A percentile compares a stretch with the other conserved stretches of the same genome.
Evolutionary conservation across 1,140 invertebrate genomes (phyloP).

Genomic region (Drosophila sechellia): DNA sequence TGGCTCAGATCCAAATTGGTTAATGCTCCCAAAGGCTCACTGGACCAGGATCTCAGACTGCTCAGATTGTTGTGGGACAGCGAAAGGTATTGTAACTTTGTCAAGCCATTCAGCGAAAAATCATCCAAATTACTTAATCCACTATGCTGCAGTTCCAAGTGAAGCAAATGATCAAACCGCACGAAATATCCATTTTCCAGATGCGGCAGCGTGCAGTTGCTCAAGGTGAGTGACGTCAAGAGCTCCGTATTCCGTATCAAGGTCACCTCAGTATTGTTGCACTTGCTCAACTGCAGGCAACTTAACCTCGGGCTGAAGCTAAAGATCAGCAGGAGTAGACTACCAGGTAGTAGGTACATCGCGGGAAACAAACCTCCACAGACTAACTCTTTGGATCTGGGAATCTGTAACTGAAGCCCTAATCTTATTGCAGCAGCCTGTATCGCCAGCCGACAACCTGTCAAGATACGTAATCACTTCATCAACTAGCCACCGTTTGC

Average conservation of each 20-base stretch:
- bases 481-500: slow-evolving; percentile 51
- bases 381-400: slow-evolving; percentile 36
- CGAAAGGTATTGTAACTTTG: slow-evolving; percentile 51
- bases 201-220: slow-evolving; percentile 60
- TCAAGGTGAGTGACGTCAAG: slow-evolving; percentile 43
- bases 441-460: slow-evolving; percentile 48
- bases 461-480: slow-evolving; percentile 73
- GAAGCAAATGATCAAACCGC: slow-evolving; percentile 50
- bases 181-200: slow-evolving; percentile 68
- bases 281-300: slow-evolving; percentile 54
- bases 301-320: not conserved
- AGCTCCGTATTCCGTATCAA: slow-evolving; percentile 25
- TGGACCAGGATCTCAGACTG: slow-evolving; percentile 61
- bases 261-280: slow-evolving; percentile 48
- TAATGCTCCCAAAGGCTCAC: slow-evolving; percentile 56
- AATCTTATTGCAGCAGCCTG: slow-evolving; percentile 69
- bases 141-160: slow-evolving; percentile 61
- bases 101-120: slow-evolving; percentile 62
- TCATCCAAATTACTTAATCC: slow-evolving; percentile 49
- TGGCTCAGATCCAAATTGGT: slow-evolving; percentile 62
- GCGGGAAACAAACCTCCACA: slow-evolving; percentile 32
- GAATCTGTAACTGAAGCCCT: slow-evolving; percentile 32
- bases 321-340: slow-evolving; percentile 25
- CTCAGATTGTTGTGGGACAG: slow-evolving; percentile 69
- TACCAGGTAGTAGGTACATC: slow-evolving; percentile 24